Evolutionary conservation across 2,888 invertebrate genomes (phyloP).

Genomic region (Campoplex nolae): DNA sequence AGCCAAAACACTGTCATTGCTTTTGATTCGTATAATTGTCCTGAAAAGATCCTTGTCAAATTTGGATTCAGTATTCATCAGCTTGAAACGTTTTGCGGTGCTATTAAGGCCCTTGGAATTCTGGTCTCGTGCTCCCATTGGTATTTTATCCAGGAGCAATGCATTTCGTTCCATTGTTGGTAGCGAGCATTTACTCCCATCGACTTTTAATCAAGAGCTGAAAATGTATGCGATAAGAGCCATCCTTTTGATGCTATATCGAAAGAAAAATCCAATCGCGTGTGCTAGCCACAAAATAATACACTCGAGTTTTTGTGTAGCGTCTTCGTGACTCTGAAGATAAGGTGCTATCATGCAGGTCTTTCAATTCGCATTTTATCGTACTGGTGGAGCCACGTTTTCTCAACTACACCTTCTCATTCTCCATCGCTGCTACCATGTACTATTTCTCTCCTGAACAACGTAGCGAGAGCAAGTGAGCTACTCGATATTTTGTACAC

Average conservation of each 20-base stretch:
- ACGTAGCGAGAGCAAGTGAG: constrained; percentile 41
- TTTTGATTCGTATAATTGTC: constrained; percentile 5
- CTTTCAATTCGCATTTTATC: constrained; percentile 67
- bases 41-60: constrained; percentile 21
- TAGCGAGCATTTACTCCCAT: neutral
- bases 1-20: neutral
- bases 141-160: neutral
- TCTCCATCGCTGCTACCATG: neutral
- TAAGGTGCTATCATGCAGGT: constrained; percentile 66
- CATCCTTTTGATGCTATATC: constrained; percentile 8
- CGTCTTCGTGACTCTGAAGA: constrained; percentile 56
- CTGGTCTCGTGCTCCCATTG: neutral
- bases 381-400: constrained; percentile 48
- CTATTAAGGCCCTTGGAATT: neutral
- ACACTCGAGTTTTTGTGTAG: constrained; percentile 34
- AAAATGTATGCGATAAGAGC: constrained; percentile 8
- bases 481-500: constrained; percentile 74
- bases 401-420: constrained; percentile 50
- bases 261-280: constrained; percentile 62
- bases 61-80: neutral
- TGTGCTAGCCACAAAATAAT: constrained; percentile 58
- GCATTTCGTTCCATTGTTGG: neutral
- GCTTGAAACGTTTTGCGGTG: neutral
- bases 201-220: constrained; percentile 29
- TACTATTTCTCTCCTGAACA: constrained; percentile 36